phyloP scores from a whole-genome alignment of 2,888 invertebrate genomes.

The Camponotus fellah region DNA sequence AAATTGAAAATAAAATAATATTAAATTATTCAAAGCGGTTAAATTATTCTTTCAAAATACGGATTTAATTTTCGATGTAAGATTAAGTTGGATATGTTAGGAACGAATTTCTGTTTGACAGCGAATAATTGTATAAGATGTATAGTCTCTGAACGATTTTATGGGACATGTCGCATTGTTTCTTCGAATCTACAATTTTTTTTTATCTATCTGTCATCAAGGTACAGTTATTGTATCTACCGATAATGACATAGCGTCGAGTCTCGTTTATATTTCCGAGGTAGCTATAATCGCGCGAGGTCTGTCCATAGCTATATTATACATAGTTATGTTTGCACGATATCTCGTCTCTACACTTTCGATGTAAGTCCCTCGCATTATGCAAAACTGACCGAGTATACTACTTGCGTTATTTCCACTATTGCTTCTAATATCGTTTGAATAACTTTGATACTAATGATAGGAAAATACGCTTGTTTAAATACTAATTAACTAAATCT shows the following conservation, averaged over 20 bases:
- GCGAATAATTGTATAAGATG: slow-evolving; percentile 59
- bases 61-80: slow-evolving; percentile 39
- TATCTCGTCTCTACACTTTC: slow-evolving; percentile 3
- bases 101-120: background rate
- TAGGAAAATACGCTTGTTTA: background rate
- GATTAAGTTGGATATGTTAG: slow-evolving; percentile 30
- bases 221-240: slow-evolving; percentile 50
- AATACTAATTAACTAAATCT: slow-evolving; percentile 24
- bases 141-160: slow-evolving; percentile 47
- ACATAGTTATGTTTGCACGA: slow-evolving; percentile 22
- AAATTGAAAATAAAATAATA: slow-evolving; percentile 3
- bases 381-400: slow-evolving; percentile 11
- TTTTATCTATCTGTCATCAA: slow-evolving; percentile 63
- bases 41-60: background rate
- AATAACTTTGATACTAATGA: slow-evolving; percentile 1
- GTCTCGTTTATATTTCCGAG: slow-evolving; percentile 42
- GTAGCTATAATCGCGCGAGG: slow-evolving; percentile 28
- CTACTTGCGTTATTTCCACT: background rate
- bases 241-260: slow-evolving; percentile 30
- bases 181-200: slow-evolving; percentile 66
- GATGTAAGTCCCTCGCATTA: background rate
- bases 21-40: background rate
- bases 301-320: background rate
- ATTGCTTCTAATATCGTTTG: slow-evolving; percentile 2
- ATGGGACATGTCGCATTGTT: slow-evolving; percentile 51